A percentile compares a stretch with the other conserved stretches of the same genome.
Evolutionary conservation across 2,797 vertebrate species (phyloP).

Genomic region (Sebastolobus alascanus): DNA sequence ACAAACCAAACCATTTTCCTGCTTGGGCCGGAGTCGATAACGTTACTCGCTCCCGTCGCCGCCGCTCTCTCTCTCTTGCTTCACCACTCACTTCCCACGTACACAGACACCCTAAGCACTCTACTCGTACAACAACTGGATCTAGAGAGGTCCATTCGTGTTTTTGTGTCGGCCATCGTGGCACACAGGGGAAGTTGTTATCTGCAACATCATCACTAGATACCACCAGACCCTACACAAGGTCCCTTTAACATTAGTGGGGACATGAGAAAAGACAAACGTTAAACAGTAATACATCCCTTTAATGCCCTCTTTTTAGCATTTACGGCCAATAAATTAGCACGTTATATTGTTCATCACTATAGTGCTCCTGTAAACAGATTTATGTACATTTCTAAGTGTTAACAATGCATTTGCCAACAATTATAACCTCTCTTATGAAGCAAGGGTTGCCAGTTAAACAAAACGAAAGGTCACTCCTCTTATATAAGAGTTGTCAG

Average conservation of each 20-base stretch:
- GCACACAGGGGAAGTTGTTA: no score
- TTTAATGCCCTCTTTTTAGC: not conserved
- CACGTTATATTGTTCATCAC: not conserved
- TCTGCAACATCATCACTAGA: no score
- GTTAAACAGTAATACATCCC: not conserved
- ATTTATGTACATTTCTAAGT: not conserved
- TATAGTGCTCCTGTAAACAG: no score
- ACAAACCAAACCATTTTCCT: no score
- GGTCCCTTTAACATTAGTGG: no score
- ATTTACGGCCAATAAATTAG: not conserved
- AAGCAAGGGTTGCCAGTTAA: not conserved
- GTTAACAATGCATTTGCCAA: not conserved
- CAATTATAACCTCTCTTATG: not conserved
- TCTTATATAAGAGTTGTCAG: not conserved
- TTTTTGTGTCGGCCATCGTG: no score
- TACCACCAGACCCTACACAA: no score
- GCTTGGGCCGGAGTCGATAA: fast-evolving
- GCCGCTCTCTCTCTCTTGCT: no score
- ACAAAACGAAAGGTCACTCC: not conserved
- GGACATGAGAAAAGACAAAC: not conserved
- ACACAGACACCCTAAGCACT: no score
- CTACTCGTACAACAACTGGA: no score
- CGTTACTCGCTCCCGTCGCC: fast-evolving
- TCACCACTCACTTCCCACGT: no score
- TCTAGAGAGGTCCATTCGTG: fast-evolving